Evolutionary conservation across 2,113 vertebrate species (phyloP).

Genomic region (Gasterosteus nipponicus): DNA sequence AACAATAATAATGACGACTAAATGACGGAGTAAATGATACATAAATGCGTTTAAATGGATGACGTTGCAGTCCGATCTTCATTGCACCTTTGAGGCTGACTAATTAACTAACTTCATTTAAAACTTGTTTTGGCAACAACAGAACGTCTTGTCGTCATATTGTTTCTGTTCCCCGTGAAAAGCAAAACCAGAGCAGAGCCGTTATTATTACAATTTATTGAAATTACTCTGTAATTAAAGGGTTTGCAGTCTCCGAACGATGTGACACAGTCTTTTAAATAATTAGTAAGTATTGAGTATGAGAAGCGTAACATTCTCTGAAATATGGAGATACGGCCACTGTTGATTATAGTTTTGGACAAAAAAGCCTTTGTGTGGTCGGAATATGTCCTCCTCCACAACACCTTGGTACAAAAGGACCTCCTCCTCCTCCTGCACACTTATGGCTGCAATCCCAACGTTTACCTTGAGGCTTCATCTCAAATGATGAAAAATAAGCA

Average conservation of each 20-base stretch:
- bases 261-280: background rate
- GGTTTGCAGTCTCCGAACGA: background rate
- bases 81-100: background rate
- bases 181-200: background rate
- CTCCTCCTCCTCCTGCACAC: conserved; percentile 52
- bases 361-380: background rate
- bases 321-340: background rate
- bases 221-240: background rate
- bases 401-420: conserved; percentile 50
- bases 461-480: conserved; percentile 44
- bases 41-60: background rate
- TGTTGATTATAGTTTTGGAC: background rate
- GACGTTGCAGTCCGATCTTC: background rate
- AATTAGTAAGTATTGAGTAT: background rate
- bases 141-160: too few species aligned
- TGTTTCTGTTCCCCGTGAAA: background rate
- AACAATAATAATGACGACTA: background rate
- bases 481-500: conserved; percentile 50
- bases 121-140: too few species aligned
- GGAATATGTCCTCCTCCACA: conserved; percentile 47
- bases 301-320: background rate
- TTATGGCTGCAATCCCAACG: conserved; percentile 47
- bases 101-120: background rate
- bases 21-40: background rate
- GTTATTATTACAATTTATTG: background rate